Percentiles rank a stretch among this genome's conserved stretches.
Evolutionary conservation across 2,113 vertebrate species (phyloP).

Genomic region (Oncorhynchus gorbuscha): DNA sequence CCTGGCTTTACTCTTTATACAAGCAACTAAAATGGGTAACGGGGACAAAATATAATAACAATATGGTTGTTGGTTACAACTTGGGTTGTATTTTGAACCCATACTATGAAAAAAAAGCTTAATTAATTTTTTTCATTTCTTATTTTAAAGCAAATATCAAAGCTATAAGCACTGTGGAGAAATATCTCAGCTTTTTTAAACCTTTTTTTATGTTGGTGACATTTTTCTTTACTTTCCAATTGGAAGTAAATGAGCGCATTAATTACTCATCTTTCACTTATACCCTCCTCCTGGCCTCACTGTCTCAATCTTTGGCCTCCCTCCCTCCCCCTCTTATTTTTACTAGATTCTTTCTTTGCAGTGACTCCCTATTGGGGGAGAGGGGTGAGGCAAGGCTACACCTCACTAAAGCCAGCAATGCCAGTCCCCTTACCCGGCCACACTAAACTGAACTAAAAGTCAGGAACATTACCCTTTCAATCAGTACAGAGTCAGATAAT

Average conservation of each 20-base stretch:
- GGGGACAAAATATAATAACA: slow-evolving; percentile 47
- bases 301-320: slow-evolving; percentile 58
- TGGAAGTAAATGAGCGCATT: slow-evolving; percentile 55
- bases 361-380: slow-evolving; percentile 55
- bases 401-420: slow-evolving; percentile 20
- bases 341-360: slow-evolving; percentile 67
- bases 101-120: slow-evolving; percentile 25
- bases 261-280: slow-evolving; percentile 52
- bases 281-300: slow-evolving; percentile 40
- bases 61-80: slow-evolving; percentile 21
- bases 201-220: slow-evolving; percentile 29
- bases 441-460: slow-evolving; percentile 34
- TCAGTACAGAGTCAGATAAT: slow-evolving; percentile 26
- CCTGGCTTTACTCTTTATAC: slow-evolving; percentile 34
- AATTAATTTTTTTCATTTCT: slow-evolving; percentile 24
- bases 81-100: slow-evolving; percentile 38
- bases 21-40: slow-evolving; percentile 55
- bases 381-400: slow-evolving; percentile 44
- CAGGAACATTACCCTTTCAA: slow-evolving; percentile 38
- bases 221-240: slow-evolving; percentile 54
- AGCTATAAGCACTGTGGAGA: slow-evolving; percentile 63
- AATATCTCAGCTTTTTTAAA: slow-evolving; percentile 43
- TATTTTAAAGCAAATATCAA: slow-evolving; percentile 59
- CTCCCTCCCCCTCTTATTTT: slow-evolving; percentile 53
- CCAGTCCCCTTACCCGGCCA: slow-evolving; percentile 34